Base-by-base conservation (phyloP, 2,888 invertebrate genomes). In the Meloe dianella region DNA sequence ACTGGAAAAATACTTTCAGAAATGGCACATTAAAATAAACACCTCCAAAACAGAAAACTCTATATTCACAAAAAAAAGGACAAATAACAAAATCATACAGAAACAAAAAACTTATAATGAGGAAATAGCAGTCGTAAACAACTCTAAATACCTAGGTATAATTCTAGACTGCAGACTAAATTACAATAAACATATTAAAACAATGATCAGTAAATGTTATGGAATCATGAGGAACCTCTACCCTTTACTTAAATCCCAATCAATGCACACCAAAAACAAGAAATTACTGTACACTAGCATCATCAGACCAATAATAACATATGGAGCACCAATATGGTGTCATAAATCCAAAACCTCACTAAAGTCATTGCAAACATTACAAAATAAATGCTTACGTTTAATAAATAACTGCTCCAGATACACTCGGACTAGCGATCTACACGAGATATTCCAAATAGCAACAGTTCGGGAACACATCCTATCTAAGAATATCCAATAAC, bases 11-110 rank as follows among this genome's bases (percentile, higher is more conserved):
- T 70, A 63, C 17, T 69, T 60, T 20, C 47, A 60, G 38, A 63
- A 65, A 14, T 67, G 66, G 67, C 69, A 72, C 32, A 69, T 72
- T 5, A 59, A 60, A 22, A 17, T 72, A 4, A 71, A 71, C 27
- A 41, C 61, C 32, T 30, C 22, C 1, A 73, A 72, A 63, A 69
- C 71, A 1, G 69, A 72, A 64, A 20, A 59, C 6, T 70, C 71
- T 24, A 70, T 61, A 6, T 61, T 71, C 56, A 66, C 65, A 14
- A 41, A 58, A 32, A 69, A 71, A 66, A 51, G 61, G 20, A 65
- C 66, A 38, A 57, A 66, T 24, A 57, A 47, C 10, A 65, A 24
- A 64, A 47, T 65, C 5, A 30, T 63, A 22, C 41, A 30, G 17
- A 60, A 63, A 38, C 32, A 61, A 12, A 67, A 61, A 30, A 47